A percentile compares a stretch with the other conserved stretches of the same genome.
Conservation (phyloP, 2,888 invertebrate species). For the Dynastes grantii region DNA sequence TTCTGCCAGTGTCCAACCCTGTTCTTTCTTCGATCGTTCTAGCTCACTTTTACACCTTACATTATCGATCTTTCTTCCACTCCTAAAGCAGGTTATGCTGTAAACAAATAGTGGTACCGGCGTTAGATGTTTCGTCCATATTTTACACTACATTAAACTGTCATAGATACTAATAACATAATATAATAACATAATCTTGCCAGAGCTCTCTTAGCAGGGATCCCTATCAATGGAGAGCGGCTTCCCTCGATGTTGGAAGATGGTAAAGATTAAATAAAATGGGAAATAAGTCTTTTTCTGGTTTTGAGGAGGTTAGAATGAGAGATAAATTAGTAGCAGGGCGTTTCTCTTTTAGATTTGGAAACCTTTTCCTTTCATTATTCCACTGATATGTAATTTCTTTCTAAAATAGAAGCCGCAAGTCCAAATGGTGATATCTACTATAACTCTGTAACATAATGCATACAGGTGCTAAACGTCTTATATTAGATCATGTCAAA, state of each 20-base stretch:
- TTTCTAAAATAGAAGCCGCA: too few species aligned
- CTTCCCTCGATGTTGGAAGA: not conserved
- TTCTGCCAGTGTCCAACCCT: not conserved
- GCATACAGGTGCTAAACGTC: constrained; percentile 66
- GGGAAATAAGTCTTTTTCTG: too few species aligned
- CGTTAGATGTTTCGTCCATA: constrained; percentile 65
- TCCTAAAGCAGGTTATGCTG: constrained; percentile 46
- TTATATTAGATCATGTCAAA: constrained; percentile 66
- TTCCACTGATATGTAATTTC: too few species aligned
- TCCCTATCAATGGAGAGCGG: constrained; percentile 24
- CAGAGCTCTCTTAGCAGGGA: constrained; percentile 12
- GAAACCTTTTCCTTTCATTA: too few species aligned
- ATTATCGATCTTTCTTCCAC: constrained; percentile 35
- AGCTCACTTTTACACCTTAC: constrained; percentile 52
- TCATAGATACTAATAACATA: constrained; percentile 68
- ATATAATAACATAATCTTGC: constrained; percentile 69
- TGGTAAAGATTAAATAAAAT: too few species aligned
- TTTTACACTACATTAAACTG: constrained; percentile 70
- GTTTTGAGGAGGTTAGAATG: too few species aligned
- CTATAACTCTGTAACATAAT: not conserved
- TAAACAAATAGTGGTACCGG: constrained; percentile 64
- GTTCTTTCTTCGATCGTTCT: not conserved
- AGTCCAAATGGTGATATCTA: too few species aligned
- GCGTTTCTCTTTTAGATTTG: too few species aligned
- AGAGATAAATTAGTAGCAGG: too few species aligned